A percentile compares a stretch with the other conserved stretches of the same genome.
Evolutionary conservation across 2,113 vertebrate genomes (phyloP).

Genomic region (Sprattus sprattus): DNA sequence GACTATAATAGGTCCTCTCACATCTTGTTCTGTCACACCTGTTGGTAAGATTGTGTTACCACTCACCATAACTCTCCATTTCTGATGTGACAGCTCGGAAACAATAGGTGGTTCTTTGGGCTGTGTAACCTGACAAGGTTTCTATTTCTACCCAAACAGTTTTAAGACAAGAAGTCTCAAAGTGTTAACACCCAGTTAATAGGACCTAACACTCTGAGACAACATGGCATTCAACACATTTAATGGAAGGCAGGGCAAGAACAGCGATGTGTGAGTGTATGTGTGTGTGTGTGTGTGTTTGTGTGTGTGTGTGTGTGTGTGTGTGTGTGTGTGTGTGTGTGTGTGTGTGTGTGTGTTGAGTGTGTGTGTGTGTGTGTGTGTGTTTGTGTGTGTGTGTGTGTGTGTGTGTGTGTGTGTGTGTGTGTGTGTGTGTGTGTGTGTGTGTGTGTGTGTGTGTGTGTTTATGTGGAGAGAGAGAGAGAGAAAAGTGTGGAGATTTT

Average conservation of each 20-base stretch:
- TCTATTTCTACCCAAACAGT: constrained; percentile 59
- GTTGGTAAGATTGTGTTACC: constrained; percentile 56
- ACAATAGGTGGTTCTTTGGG: constrained; percentile 50
- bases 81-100: constrained; percentile 59
- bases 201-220: constrained; percentile 44
- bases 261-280: constrained; percentile 4
- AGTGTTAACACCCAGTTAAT: constrained; percentile 56
- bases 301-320: not conserved
- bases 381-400: not conserved
- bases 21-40: constrained; percentile 47
- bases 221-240: constrained; percentile 51
- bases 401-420: too few relatives aligned
- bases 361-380: not conserved
- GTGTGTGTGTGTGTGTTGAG: not conserved
- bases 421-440: not conserved
- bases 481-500: constrained; percentile 18
- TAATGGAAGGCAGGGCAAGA: constrained; percentile 39
- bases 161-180: constrained; percentile 50
- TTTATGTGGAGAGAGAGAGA: constrained; percentile 18
- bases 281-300: not conserved
- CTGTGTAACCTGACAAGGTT: constrained; percentile 56
- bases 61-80: constrained; percentile 60
- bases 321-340: not conserved
- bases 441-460: not conserved
- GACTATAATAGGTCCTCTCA: constrained; percentile 31